Conservation (phyloP, 2,113 vertebrate species). For the Glareola pratincola region DNA sequence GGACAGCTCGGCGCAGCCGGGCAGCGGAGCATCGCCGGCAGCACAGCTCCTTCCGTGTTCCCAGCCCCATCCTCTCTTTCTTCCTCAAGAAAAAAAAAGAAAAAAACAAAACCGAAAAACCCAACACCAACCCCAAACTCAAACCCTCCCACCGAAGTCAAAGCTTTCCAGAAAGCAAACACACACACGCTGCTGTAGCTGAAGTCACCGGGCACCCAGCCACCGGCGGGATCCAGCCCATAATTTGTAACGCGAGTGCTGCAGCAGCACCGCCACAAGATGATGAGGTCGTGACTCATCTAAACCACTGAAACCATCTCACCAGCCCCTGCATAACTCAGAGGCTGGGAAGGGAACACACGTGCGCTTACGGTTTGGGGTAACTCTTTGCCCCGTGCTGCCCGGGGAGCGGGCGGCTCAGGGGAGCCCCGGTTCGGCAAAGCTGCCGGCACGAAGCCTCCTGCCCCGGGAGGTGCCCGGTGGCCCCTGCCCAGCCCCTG, state of each 20-base stretch:
- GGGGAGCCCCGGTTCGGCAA: not conserved
- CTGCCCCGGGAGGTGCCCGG: not conserved
- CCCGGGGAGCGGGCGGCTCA: not conserved
- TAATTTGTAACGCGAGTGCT: not conserved
- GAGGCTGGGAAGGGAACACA: not conserved
- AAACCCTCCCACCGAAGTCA: not conserved
- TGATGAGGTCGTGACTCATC: not conserved
- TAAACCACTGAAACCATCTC: not conserved
- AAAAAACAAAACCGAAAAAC: not conserved
- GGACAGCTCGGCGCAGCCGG: not conserved
- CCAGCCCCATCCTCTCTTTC: not conserved
- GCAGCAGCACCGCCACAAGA: not conserved
- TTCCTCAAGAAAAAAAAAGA: not conserved
- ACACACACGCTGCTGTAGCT: not conserved
- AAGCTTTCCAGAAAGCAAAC: not conserved
- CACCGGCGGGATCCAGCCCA: not conserved
- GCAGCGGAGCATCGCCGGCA: not conserved
- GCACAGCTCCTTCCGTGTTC: too few species aligned
- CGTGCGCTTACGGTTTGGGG: not conserved
- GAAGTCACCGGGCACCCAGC: not conserved
- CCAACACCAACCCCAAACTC: not conserved
- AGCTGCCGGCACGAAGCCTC: not conserved
- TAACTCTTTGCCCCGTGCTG: fast-evolving
- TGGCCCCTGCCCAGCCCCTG: not conserved
- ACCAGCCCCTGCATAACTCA: not conserved